Evolutionary conservation across 2,797 vertebrate genomes (phyloP).

Genomic region (Eospalax fontanierii): DNA sequence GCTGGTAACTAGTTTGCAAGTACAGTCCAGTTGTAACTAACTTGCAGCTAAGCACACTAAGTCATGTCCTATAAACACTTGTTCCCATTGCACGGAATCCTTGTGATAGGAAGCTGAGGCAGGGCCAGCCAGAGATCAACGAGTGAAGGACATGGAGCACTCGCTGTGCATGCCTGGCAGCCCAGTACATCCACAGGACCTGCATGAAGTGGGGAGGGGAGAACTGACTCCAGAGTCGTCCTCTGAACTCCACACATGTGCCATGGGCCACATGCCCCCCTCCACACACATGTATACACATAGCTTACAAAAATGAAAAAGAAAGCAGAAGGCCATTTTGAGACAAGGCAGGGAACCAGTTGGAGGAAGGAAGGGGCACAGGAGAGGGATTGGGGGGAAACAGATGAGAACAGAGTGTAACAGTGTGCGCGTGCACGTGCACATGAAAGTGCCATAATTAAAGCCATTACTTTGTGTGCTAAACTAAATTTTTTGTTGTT

Average conservation of each 20-base stretch:
- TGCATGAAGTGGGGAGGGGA: neutral
- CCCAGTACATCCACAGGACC: neutral
- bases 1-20: neutral
- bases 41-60: constrained; percentile 43
- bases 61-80: neutral
- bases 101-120: too few relatives aligned
- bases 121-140: neutral
- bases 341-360: neutral
- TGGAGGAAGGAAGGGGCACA: neutral
- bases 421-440: neutral
- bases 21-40: constrained; percentile 35
- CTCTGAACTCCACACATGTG: neutral
- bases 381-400: neutral
- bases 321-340: neutral
- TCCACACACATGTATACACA: neutral
- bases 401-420: neutral
- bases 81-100: too few relatives aligned
- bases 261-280: too few relatives aligned
- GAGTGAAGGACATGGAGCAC: neutral
- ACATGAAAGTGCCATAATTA: neutral
- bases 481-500: neutral
- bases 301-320: neutral
- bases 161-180: neutral
- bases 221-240: neutral
- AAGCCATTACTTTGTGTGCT: neutral